Evolutionary conservation across 2,113 vertebrate species (phyloP), one percentile per base, ranked within the genome.

Genomic region (Phaethon lepturus): DNA sequence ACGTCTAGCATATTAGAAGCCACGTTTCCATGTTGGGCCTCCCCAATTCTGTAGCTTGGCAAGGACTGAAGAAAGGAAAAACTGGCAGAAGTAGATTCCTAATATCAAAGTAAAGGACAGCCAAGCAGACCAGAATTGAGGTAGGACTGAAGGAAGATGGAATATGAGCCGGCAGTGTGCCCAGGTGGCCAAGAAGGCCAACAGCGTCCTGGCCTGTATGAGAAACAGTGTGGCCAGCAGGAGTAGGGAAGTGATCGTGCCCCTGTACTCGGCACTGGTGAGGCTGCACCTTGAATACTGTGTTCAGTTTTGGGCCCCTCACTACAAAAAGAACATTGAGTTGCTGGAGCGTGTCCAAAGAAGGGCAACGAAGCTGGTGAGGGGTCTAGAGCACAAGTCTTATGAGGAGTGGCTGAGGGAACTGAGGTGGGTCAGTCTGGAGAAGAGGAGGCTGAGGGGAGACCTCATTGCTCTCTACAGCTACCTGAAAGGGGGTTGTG

Each of bases 221-320:
- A 42, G 10, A 14, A 60, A 6, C 1, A 64, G 9, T 3, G 25
- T 58, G 23, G 14, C 10, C 29, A 78, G 20, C 35, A 59, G 63
- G 49, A 75, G 0, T 0, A 52, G 16, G 19, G n/a, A 8, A 7
- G 38, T 4, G 26, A 23, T 35, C 1, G 0, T 67, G 0, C 20
- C 17, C 2, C 4, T 60, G n/a, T 20, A 2, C 35, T 86, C 0
- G 0, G 8, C 11, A 13, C 7, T 60, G 64, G 10, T 50, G 79
- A 82, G 50, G 60, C n/a, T 0, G 1, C n/a, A 50, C 10, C 74
- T 88, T 0, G 1, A 56, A 9, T 24, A 1, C 17, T 25, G 20
- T 17, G 49, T 22, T 58, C 23, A 35, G 38, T 50, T 63, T 26
- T 35, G n/a, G 42, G 31, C 11, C 28, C 16, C 23, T 91, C 28